Evolutionary conservation across 2,888 invertebrate species (phyloP), one percentile per base, ranked within the genome.

Genomic region (Yponomeuta sedellus): DNA sequence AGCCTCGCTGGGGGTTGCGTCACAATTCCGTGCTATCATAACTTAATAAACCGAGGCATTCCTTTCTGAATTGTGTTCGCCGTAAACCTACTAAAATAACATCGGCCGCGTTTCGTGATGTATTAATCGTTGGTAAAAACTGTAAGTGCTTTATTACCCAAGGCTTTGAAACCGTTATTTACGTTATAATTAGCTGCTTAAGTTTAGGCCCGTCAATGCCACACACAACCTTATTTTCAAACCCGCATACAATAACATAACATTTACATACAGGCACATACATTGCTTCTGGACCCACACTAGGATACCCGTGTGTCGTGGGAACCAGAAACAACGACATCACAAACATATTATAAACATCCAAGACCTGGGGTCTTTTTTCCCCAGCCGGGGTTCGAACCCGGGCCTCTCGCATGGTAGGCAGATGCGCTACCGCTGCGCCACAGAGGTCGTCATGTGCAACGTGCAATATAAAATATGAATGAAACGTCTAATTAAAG

Each of bases 1-100:
- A 22, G 74, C 78, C 44, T 83, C 78, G 77, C 79, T 77, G 79
- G 78, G n/a, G 78, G 81, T 79, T 76, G 71, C 34, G 34, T 34
- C 34, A 34, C 34, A 72, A 73, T 73, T 71, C 75, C 66, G 68
- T 73, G 68, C 76, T 74, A 77, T 74, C 75, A 74, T 72, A 72
- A 66, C 71, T 66, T 63, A 68, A 66, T 67, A 66, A 67, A 67
- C 68, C 22, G 63, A 52, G 57, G 22, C 22, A 62, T 62, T 64
- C 52, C 52, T 52, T 44, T 44, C 10, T 28, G n/a, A 62, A 34
- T n/a, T 28, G 19, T 39, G 62, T n/a, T 12, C 62, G 22, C 40
- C 63, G 22, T 63, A 44, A 63, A 63, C 63, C 40, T 22, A 63
- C 63, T 44, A 40, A 58, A 34, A 34, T 34, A 52, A 59, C 59